phyloP scores from a whole-genome alignment of 1,140 invertebrate genomes.

The Neodiprion lecontei region DNA sequence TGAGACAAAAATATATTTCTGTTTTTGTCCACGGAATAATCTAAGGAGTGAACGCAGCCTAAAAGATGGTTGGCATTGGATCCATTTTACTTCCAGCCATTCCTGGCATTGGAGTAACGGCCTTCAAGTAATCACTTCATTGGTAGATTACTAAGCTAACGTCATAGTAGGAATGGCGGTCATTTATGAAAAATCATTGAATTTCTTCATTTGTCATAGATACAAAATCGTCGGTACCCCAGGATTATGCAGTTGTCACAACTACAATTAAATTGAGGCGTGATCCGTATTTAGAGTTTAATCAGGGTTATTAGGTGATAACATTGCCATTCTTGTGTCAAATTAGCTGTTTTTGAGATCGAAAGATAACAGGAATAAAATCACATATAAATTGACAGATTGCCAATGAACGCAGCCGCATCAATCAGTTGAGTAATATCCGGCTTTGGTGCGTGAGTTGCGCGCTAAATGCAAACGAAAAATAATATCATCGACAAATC shows the following conservation, averaged over 20 bases:
- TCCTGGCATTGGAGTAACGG: too few species aligned
- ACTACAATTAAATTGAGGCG: too few species aligned
- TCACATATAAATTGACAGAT: background rate
- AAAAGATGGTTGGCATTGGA: background rate
- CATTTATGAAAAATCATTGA: background rate
- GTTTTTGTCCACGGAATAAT: background rate
- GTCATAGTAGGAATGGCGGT: background rate
- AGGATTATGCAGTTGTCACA: too few species aligned
- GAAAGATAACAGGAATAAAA: background rate
- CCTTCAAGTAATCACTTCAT: background rate
- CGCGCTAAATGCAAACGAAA: background rate
- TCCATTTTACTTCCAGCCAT: background rate
- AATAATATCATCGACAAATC: background rate
- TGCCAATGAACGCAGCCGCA: background rate
- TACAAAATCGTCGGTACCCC: background rate
- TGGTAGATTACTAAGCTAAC: background rate
- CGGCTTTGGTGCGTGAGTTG: background rate
- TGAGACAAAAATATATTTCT: conserved; percentile 32
- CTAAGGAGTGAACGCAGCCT: background rate
- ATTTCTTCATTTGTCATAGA: background rate
- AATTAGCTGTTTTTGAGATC: background rate
- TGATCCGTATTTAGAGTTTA: too few species aligned
- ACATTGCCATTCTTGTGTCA: background rate
- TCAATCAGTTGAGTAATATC: background rate
- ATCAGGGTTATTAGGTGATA: too few species aligned